Conservation (phyloP, 1,140 invertebrate genomes). For the Trichomalopsis sarcophagae region DNA sequence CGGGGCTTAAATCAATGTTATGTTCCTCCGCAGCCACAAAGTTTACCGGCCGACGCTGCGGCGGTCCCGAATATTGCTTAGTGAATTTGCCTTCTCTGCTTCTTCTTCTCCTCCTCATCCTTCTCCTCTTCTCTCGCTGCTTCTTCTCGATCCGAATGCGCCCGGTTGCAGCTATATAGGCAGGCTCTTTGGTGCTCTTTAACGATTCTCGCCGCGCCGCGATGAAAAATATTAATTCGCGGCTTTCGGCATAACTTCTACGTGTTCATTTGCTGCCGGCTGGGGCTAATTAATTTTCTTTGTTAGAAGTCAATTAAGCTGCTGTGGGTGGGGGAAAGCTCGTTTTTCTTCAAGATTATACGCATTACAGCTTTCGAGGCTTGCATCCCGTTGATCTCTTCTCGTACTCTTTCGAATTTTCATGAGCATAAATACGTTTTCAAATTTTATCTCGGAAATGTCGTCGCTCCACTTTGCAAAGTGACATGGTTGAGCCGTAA, state of each 20-base stretch:
- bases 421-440: no score
- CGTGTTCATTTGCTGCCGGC: constrained; percentile 19
- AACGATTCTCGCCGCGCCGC: constrained; percentile 23
- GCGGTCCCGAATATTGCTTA: constrained; percentile 46
- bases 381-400: no score
- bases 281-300: constrained; percentile 5
- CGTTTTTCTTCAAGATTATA: not conserved
- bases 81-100: constrained; percentile 46
- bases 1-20: constrained; percentile 54
- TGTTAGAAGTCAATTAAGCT: not conserved
- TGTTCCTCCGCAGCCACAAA: constrained; percentile 40
- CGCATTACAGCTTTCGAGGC: not conserved
- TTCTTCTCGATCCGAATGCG: not conserved
- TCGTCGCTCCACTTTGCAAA: no score
- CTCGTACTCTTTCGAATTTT: no score
- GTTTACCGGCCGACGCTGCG: constrained; percentile 20
- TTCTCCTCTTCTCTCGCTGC: not conserved
- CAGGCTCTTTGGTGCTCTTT: not conserved
- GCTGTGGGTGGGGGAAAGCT: not conserved
- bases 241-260: constrained; percentile 16
- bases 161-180: not conserved
- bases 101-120: not conserved
- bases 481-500: no score
- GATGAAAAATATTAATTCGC: constrained; percentile 40
- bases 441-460: no score